A percentile compares a stretch with the other conserved stretches of the same genome.
Conservation (phyloP, 2,797 vertebrate genomes). For the Hirundo rustica region DNA sequence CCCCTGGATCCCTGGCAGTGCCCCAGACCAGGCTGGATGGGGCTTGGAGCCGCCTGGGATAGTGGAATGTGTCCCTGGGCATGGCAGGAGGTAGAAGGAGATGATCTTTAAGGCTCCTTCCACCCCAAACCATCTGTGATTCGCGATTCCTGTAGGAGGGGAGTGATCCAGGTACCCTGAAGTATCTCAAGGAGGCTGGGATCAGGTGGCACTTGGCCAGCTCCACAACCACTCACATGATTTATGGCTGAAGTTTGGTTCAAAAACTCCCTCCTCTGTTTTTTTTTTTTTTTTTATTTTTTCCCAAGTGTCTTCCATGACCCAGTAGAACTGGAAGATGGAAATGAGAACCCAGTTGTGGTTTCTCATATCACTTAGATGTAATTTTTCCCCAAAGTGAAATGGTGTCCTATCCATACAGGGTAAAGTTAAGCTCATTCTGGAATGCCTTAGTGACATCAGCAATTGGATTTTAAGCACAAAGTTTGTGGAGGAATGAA, state of each 20-base stretch:
- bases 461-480: neutral
- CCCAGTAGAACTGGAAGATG: neutral
- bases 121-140: neutral
- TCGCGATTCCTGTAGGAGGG: neutral
- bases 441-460: neutral
- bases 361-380: neutral
- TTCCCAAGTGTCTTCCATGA: neutral
- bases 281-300: fast-evolving
- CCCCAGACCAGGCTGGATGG: fast-evolving
- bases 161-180: neutral
- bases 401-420: neutral
- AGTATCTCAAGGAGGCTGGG: neutral
- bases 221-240: neutral
- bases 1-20: neutral
- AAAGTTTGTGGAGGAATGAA: neutral
- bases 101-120: neutral
- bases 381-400: neutral
- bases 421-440: neutral
- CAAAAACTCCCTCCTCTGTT: neutral
- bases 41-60: neutral
- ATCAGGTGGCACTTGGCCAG: neutral
- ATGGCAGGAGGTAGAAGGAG: neutral
- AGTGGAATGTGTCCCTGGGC: neutral
- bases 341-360: neutral
- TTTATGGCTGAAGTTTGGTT: neutral